A percentile compares a stretch with the other conserved stretches of the same genome.
phyloP scores from a whole-genome alignment of 1,140 invertebrate species.

The Octopus sinensis region DNA sequence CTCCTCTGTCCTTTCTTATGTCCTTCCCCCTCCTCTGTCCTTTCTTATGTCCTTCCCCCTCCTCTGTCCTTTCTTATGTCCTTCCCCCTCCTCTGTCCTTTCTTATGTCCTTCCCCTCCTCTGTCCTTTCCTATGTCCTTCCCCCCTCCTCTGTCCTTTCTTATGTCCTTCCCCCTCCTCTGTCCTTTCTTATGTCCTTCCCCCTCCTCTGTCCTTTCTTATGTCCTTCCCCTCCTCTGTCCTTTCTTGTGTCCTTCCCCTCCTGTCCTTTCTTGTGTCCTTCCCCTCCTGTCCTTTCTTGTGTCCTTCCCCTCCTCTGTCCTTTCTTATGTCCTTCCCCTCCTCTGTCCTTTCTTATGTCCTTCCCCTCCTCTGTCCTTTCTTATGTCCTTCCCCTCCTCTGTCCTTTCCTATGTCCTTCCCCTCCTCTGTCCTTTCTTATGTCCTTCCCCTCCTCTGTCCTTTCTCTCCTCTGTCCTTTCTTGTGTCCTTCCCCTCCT shows the following conservation, averaged over 20 bases:
- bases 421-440: background rate
- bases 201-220: background rate
- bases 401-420: background rate
- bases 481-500: background rate
- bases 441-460: background rate
- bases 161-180: background rate
- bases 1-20: background rate
- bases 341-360: background rate
- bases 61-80: background rate
- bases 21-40: background rate
- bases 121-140: background rate
- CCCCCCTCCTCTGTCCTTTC: background rate
- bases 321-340: background rate
- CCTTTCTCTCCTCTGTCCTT: background rate
- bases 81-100: background rate
- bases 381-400: background rate
- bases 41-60: background rate
- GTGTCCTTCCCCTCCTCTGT: background rate
- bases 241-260: background rate
- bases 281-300: background rate
- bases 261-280: background rate
- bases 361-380: background rate
- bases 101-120: background rate
- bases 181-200: background rate
- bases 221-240: background rate